A percentile compares a stretch with the other conserved stretches of the same genome.
These are phyloP conservation scores for Epirrita christyi DNA, from an alignment of 2,888 invertebrate genomes.

Conservation along the genomic window DNA sequence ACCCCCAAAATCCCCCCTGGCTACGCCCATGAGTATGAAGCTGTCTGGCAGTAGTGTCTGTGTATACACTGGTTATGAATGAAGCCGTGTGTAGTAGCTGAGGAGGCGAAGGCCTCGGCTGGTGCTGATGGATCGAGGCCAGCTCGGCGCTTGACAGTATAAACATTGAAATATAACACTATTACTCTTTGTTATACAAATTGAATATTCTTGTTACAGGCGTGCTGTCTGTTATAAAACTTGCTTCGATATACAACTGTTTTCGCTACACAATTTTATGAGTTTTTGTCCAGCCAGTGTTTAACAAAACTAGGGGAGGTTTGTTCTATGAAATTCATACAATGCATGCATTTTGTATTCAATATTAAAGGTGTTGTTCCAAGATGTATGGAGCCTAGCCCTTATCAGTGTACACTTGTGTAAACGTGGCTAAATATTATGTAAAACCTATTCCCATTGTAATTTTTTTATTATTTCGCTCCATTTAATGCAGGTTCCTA, in stretches of 20 bases:
- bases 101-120: constrained; percentile 41
- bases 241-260: neutral
- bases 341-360: no score
- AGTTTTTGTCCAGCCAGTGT: neutral
- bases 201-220: constrained; percentile 19
- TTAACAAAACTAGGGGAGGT: no score
- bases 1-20: no score
- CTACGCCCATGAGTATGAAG: no score
- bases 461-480: no score
- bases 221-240: constrained; percentile 20
- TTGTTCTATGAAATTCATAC: no score
- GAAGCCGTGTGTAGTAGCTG: constrained; percentile 37
- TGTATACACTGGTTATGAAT: constrained; percentile 38
- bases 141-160: constrained; percentile 29
- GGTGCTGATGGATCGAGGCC: constrained; percentile 40
- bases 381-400: no score
- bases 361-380: no score
- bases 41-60: constrained; percentile 27
- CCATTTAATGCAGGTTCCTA: no score
- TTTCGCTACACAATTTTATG: neutral
- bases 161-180: constrained; percentile 34
- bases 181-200: constrained; percentile 31
- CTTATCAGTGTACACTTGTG: no score
- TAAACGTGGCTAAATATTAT: no score
- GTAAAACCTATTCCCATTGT: no score